Conservation (phyloP, 1,140 invertebrate species). For the Nasonia giraulti region DNA sequence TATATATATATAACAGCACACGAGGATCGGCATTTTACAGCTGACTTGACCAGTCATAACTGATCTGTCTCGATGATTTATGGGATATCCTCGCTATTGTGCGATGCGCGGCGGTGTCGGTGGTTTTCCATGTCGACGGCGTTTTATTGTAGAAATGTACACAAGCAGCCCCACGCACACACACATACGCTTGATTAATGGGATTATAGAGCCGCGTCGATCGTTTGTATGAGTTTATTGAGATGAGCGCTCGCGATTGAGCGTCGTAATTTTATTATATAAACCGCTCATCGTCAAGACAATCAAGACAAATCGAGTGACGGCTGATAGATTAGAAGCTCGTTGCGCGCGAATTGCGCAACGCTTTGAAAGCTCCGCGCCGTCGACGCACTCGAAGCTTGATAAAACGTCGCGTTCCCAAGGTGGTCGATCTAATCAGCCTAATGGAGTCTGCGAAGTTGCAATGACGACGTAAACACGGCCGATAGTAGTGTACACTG, state of each 20-base stretch:
- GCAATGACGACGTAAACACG: too few species aligned
- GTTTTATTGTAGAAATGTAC: too few species aligned
- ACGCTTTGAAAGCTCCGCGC: too few species aligned
- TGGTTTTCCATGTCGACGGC: too few species aligned
- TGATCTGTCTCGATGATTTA: too few species aligned
- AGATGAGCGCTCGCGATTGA: not conserved
- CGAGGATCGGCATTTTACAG: not conserved
- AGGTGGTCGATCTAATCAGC: conserved; percentile 38
- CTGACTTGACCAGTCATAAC: conserved; percentile 1
- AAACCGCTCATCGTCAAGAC: not conserved
- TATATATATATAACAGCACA: too few species aligned
- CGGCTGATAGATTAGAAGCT: not conserved
- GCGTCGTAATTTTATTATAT: not conserved
- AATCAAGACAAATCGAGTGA: not conserved
- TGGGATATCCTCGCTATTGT: too few species aligned
- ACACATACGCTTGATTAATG: not conserved
- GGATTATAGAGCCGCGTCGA: not conserved
- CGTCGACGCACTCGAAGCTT: not conserved
- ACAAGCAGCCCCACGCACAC: too few species aligned
- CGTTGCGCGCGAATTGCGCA: too few species aligned
- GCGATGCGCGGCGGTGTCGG: too few species aligned
- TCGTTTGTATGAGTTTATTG: not conserved
- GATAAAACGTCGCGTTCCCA: not conserved
- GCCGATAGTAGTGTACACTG: too few species aligned
- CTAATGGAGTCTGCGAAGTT: conserved; percentile 24